A percentile compares a stretch with the other conserved stretches of the same genome.
These are phyloP conservation scores for Psophia crepitans DNA, from an alignment of 2,113 vertebrate species.

Conservation along the genomic window DNA sequence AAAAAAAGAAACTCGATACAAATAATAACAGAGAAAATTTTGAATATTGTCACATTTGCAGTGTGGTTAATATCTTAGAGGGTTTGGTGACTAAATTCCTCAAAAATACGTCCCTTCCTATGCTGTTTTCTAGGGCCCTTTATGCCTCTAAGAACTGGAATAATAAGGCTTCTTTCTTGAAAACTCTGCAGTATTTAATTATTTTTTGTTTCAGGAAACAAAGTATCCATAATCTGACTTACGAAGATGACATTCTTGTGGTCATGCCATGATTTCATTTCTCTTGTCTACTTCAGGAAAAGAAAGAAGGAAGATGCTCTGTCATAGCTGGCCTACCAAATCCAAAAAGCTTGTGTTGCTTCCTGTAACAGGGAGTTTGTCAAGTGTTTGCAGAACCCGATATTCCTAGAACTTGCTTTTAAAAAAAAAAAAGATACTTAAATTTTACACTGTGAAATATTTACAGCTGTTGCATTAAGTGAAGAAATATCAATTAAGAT, in stretches of 20 bases:
- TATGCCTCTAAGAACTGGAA: background rate
- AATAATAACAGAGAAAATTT: background rate
- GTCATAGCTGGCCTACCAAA: background rate
- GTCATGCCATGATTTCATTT: background rate
- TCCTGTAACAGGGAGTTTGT: background rate
- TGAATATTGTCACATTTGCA: background rate
- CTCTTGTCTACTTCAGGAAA: background rate
- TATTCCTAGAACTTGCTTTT: background rate
- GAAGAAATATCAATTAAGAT: background rate
- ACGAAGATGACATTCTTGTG: background rate
- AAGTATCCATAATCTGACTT: background rate
- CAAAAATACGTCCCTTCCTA: background rate
- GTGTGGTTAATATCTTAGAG: background rate
- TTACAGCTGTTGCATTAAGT: background rate
- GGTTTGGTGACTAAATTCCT: background rate
- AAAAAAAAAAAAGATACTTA: background rate
- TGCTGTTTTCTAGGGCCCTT: background rate
- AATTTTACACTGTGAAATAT: background rate
- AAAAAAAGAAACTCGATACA: background rate
- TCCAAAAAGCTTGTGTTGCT: background rate
- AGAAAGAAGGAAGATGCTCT: background rate
- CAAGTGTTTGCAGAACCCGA: background rate
- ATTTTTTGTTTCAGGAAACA: conserved; percentile 30
- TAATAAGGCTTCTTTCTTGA: background rate
- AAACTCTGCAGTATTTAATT: background rate